Evolutionary conservation across 2,888 invertebrate species (phyloP), one percentile per base, ranked within the genome.

Genomic region (Taenaris catops): DNA sequence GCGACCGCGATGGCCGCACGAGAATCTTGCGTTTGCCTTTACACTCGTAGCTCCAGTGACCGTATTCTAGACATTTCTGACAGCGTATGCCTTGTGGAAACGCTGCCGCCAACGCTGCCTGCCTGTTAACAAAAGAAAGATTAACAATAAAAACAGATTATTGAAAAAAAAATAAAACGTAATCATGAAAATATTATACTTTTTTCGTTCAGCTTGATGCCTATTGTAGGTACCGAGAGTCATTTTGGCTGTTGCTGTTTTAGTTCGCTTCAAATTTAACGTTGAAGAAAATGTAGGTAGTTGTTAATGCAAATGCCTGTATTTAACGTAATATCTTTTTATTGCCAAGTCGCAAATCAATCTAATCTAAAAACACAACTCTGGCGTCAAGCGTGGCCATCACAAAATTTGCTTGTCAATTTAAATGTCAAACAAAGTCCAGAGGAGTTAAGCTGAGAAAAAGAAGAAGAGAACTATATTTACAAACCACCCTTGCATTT

Each of bases 31-130:
- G 89, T 73, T 97, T 96, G 6, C 94, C 94, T 50, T 91, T 95
- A 65, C 97, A 98, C 71, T 97, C 95, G 59, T 95, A 98, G 41
- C 96, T 96, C 96, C 96, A 98, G 68, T 98, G 97, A 0, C 97
- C 97, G 60, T 91, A 91, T 73, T 96, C 94, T 26, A 97, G 79
- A 63, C 97, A 98, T 79, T 97, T 97, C 69, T 97, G 97, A 66
- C 97, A 98, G 10, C 94, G 90, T 41, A 94, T 90, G 5, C 93
- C 93, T 69, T 93, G 92, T 0, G 94, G 93, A 68, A 91, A 92
- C 0, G 89, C 89, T 7, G 90, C 88, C 16, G 90, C 89, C 58
- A 91, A 72, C 41, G 90, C 90, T 33, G 88, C 90, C 58, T 88
- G 87, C 51, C 90, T 90, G 53, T 4, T 52, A 44, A 49, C 21